Evolutionary conservation across 2,113 vertebrate genomes (phyloP), one percentile per base, ranked within the genome.

Genomic region (Callocephalon fimbriatum): DNA sequence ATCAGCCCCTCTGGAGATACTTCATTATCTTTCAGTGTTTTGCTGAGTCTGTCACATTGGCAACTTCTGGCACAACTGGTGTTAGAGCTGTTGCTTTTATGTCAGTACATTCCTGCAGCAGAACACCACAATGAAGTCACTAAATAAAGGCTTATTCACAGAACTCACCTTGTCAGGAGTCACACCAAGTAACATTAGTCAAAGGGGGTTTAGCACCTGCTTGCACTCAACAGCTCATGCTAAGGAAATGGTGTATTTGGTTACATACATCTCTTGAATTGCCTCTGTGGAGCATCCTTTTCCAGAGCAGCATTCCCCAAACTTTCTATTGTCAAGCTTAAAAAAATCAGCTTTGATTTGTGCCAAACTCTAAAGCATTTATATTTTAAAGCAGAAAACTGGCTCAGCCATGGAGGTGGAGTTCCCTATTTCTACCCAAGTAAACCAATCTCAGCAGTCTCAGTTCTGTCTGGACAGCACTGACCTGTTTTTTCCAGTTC

Each of bases 401-500:
- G 77, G 48, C 86, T 89, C 12, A 54, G 65, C 54, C 61, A 67
- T 0, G 0, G 37, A 90, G 68, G 87, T 63, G 61, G 90, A 89
- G 77, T 31, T 74, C 47, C 61, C 38, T 44, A 4, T 71, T 93
- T 80, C 63, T 56, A 58, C 19, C 37, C 61, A 72, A 63, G 10
- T 26, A 87, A 85, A 81, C 10, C 42, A 87, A 25, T 38, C 65
- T 71, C 22, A 13, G 63, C 23, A n/a, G 22, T 5, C 71, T 71
- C 35, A 21, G 14, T n/a, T 95, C 53, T 51, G 56, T 40, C 66
- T 50, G 63, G 66, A 85, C 42, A 61, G 65, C 51, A 32, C 0
- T 67, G 73, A 95, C 50, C 7, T 74, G 0, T 25, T 84, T 87
- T 93, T 95, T 86, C 90, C 87, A 95, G 23, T 72, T 85, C 62